These are phyloP conservation scores for Novumbra hubbsi DNA, from an alignment of 2,797 vertebrate genomes.

Conservation along the genomic window DNA sequence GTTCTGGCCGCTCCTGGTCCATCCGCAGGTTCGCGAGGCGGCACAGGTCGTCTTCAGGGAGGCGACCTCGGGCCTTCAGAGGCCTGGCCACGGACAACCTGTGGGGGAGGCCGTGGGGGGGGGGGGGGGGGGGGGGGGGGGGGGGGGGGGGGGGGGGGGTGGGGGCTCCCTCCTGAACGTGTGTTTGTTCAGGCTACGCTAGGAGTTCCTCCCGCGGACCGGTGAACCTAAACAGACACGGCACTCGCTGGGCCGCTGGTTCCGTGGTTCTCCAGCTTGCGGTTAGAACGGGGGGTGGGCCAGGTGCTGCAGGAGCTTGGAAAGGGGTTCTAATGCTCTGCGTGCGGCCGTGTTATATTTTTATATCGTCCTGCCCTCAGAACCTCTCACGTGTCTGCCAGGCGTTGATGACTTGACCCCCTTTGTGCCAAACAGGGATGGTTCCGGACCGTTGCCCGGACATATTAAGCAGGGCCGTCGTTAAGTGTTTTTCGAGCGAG, in stretches of 20 bases:
- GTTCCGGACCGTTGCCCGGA: neutral
- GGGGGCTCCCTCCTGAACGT: slow-evolving; percentile 61
- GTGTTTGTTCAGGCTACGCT: slow-evolving; percentile 80
- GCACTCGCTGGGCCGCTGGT: slow-evolving; percentile 16
- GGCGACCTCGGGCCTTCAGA: slow-evolving; percentile 76
- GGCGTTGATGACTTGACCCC: slow-evolving; percentile 3
- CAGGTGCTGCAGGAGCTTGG: slow-evolving; percentile 32
- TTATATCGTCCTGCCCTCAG: neutral
- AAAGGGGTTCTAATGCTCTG: neutral
- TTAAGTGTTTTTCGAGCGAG: neutral
- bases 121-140: slow-evolving; percentile 11
- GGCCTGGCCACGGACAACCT: slow-evolving; percentile 71
- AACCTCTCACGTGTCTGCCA: too few species aligned
- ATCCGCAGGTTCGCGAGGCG: slow-evolving; percentile 38
- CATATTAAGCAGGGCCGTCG: slow-evolving; percentile 6
- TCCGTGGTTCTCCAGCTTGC: neutral
- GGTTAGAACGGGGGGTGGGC: slow-evolving; percentile 11
- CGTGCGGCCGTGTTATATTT: neutral
- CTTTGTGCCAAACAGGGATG: slow-evolving; percentile 14
- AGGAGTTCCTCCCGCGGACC: slow-evolving; percentile 66
- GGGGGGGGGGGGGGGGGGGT: neutral
- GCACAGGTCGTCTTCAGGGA: slow-evolving; percentile 75
- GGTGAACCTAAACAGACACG: slow-evolving; percentile 45
- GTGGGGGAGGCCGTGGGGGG: neutral
- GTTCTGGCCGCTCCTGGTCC: slow-evolving; percentile 34